phyloP scores from a whole-genome alignment of 1,140 invertebrate species.

The Monochamus saltuarius region DNA sequence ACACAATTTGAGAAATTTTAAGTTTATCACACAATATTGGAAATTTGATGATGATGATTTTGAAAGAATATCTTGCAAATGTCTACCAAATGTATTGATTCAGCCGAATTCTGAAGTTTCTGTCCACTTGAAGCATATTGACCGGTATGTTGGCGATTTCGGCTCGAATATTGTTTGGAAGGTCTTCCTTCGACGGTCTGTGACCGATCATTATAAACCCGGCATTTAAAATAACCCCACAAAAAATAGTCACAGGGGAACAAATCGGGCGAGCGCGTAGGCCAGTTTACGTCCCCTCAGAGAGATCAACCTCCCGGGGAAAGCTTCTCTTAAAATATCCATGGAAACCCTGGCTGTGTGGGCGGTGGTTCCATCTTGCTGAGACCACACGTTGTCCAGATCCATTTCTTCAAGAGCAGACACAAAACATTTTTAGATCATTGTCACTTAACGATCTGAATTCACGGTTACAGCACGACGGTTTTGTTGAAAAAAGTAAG shows the following conservation, averaged over 20 bases:
- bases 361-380: conserved; percentile 18
- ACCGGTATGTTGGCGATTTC: conserved; percentile 23
- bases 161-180: conserved; percentile 23
- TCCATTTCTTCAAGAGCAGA: conserved; percentile 16
- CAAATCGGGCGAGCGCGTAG: conserved; percentile 32
- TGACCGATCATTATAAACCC: conserved; percentile 14
- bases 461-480: conserved; percentile 24
- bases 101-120: no score
- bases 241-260: conserved; percentile 22
- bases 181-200: conserved; percentile 15
- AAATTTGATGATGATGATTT: no score
- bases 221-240: conserved; percentile 21
- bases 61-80: no score
- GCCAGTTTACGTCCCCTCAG: conserved; percentile 40
- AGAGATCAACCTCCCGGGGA: conserved; percentile 11
- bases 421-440: conserved; percentile 31
- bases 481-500: conserved; percentile 34
- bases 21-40: no score
- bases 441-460: conserved; percentile 20
- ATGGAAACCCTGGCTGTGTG: conserved; percentile 10
- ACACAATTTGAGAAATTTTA: no score
- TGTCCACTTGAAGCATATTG: neutral
- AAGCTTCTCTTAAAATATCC: conserved; percentile 9
- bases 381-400: conserved; percentile 24
- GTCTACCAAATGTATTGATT: no score